Percentiles rank a stretch among this genome's conserved stretches.
Conservation (phyloP, 2,888 invertebrate genomes). For the Caenorhabditis becei region DNA sequence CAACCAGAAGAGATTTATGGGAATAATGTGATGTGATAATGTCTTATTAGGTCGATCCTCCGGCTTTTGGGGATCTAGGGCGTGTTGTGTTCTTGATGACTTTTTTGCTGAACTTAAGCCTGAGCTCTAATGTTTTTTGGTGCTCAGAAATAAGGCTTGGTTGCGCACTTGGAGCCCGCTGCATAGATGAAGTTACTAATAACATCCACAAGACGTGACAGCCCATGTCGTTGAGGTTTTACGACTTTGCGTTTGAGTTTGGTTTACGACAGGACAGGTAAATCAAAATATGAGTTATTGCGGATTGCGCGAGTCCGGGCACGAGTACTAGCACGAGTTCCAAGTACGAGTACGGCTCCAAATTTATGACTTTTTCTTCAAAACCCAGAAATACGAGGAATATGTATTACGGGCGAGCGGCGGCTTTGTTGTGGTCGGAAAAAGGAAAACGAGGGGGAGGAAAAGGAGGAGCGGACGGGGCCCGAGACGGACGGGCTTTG, state of each 20-base stretch:
- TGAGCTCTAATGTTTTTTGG: neutral
- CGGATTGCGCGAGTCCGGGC: neutral
- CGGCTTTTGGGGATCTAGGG: too few species aligned
- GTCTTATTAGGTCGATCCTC: too few species aligned
- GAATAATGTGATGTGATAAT: too few species aligned
- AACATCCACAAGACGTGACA: neutral
- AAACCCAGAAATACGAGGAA: constrained; percentile 22
- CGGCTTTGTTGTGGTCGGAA: constrained; percentile 41
- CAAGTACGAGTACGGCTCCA: constrained; percentile 8
- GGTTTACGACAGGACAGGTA: constrained; percentile 16
- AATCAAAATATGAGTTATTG: constrained; percentile 1
- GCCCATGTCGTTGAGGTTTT: constrained; percentile 5
- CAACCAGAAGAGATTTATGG: constrained; percentile 9
- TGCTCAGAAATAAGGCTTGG: constrained; percentile 8
- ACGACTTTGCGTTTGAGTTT: constrained; percentile 1
- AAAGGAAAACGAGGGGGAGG: neutral
- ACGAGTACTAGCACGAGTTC: constrained; percentile 8
- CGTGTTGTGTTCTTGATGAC: too few species aligned
- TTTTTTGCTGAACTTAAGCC: too few species aligned
- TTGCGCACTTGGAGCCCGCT: neutral
- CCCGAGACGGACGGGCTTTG: constrained; percentile 18
- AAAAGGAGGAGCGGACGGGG: constrained; percentile 11
- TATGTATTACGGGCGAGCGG: constrained; percentile 10
- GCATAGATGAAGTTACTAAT: constrained; percentile 2
- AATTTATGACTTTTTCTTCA: constrained; percentile 47